Percentiles rank a stretch among this genome's conserved stretches.
phyloP scores from a whole-genome alignment of 2,888 invertebrate species.

The Drosophila kuntzei region DNA sequence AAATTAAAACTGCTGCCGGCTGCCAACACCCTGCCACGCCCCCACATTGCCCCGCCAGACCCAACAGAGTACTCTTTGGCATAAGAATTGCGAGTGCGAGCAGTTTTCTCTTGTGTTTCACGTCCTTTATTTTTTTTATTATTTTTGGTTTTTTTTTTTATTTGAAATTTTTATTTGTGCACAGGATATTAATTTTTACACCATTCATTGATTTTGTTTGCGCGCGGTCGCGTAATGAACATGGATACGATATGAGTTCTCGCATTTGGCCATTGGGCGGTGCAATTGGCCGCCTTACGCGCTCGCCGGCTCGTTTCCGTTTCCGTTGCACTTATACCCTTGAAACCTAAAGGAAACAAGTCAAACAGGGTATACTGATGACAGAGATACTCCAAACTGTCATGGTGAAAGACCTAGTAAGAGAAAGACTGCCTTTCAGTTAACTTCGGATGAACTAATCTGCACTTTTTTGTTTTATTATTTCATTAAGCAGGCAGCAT shows the following conservation, averaged over 20 bases:
- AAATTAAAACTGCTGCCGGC: slow-evolving; percentile 79
- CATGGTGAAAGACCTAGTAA: too few species aligned
- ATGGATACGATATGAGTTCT: slow-evolving; percentile 1
- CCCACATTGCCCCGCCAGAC: not conserved
- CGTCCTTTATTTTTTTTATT: slow-evolving; percentile 20
- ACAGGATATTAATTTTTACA: slow-evolving; percentile 85
- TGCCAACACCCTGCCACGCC: slow-evolving; percentile 25
- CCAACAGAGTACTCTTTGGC: slow-evolving; percentile 1
- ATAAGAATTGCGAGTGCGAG: slow-evolving; percentile 55
- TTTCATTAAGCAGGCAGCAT: too few species aligned
- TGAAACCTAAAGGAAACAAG: not conserved
- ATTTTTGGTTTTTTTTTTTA: slow-evolving; percentile 24
- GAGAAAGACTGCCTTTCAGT: too few species aligned
- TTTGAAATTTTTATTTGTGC: slow-evolving; percentile 51
- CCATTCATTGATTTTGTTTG: slow-evolving; percentile 82
- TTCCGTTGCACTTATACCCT: slow-evolving; percentile 44
- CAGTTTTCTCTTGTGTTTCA: slow-evolving; percentile 11
- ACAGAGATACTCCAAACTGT: not conserved
- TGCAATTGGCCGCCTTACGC: slow-evolving; percentile 32
- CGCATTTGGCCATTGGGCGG: slow-evolving; percentile 15
- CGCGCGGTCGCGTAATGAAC: slow-evolving; percentile 67
- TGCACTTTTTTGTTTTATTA: too few species aligned
- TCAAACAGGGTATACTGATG: not conserved
- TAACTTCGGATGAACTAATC: too few species aligned
- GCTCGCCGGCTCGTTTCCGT: slow-evolving; percentile 60